Evolutionary conservation across 2,113 vertebrate species (phyloP).

Genomic region (Spea bombifrons): DNA sequence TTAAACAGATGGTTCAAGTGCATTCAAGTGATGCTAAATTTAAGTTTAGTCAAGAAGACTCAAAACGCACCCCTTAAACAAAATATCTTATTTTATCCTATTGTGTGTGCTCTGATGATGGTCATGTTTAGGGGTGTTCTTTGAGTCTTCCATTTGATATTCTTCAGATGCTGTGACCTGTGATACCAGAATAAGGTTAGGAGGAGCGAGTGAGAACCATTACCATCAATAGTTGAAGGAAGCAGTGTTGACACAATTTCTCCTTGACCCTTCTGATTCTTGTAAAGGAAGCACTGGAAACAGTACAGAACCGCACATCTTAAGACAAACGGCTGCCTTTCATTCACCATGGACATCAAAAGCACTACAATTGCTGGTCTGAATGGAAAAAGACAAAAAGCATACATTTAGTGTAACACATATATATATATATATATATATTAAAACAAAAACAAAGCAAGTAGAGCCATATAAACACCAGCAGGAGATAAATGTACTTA

Average conservation of each 20-base stretch:
- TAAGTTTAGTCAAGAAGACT: too few species aligned
- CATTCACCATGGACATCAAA: slow-evolving; percentile 98
- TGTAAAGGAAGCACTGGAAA: slow-evolving; percentile 97
- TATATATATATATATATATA: too few species aligned
- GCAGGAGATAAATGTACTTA: too few species aligned
- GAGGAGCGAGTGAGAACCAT: neutral
- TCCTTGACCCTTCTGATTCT: slow-evolving; percentile 93
- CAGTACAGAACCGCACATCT: slow-evolving; percentile 97
- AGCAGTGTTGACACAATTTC: slow-evolving; percentile 94
- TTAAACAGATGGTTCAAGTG: too few species aligned
- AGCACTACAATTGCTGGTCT: slow-evolving; percentile 96
- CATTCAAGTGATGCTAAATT: too few species aligned
- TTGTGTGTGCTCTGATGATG: too few species aligned
- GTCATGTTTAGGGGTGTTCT: neutral
- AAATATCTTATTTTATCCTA: too few species aligned
- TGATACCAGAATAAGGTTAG: neutral
- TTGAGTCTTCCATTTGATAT: too few species aligned
- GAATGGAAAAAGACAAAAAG: neutral
- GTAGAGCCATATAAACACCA: too few species aligned
- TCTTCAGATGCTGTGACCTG: neutral
- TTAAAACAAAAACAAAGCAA: too few species aligned
- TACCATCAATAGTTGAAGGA: slow-evolving; percentile 96
- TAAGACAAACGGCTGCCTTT: slow-evolving; percentile 92
- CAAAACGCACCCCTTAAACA: too few species aligned
- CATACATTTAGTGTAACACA: too few species aligned